Evolutionary conservation across 2,797 vertebrate genomes (phyloP), one percentile per base, ranked within the genome.

Genomic region (Emydoidea blandingii): DNA sequence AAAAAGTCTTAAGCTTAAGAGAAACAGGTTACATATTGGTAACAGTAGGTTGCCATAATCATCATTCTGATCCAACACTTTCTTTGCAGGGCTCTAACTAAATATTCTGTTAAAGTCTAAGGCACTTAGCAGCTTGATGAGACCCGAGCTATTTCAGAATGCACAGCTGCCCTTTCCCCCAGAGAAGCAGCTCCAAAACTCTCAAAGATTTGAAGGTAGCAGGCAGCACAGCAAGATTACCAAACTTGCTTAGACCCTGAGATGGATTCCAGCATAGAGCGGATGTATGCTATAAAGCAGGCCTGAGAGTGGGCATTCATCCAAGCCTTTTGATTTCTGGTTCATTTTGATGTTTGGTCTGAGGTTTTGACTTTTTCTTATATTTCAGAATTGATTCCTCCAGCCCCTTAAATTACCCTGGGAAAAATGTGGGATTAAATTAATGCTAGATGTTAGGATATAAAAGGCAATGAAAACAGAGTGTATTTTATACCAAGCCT

Each of bases 371-470:
- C 95, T 96, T 82, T 94, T 95, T 96, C 82, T 91, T 92, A 86
- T 91, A 91, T 96, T 95, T 14, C 0, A 86, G 59, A 91, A 97
- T 86, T 96, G 94, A 95, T 95, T 97, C 95, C 95, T 96, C 88
- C 93, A 95, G 94, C 94, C 94, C 89, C 93, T 93, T 82, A 95
- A 96, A 89, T 97, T 97, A 96, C 90, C 85, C 96, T 96, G 96
- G 94, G 96, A 96, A 96, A 97, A 96, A 95, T 81, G 94, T 83
- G 53, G 95, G 91, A 96, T 97, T 97, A 97, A 97, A 97, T 97
- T 95, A 97, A 96, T 97, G 94, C 95, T 96, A 78, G 86, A 97
- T 97, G 96, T 95, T 95, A 94, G 93, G 16, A 96, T 83, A 94
- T 95, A 76, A 95, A 97, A 91, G 84, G 91, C 41, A 95, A 94